Conservation (phyloP, 1,140 invertebrate genomes). For the Eupristina koningsbergeri region DNA sequence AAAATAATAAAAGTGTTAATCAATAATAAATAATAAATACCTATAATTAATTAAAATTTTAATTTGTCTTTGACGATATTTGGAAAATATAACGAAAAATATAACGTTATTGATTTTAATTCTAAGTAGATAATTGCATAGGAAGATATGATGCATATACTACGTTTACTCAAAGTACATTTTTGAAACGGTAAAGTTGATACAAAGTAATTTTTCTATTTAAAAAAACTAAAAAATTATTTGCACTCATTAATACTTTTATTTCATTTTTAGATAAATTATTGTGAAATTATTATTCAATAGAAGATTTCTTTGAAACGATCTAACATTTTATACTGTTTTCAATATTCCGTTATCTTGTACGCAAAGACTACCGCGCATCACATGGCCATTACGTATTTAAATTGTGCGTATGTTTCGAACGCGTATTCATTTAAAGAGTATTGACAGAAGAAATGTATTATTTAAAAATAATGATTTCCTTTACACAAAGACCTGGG, state of each 20-base stretch:
- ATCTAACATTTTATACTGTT: not conserved
- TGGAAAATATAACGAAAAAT: no score
- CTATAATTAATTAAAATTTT: no score
- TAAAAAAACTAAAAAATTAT: not conserved
- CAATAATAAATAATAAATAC: no score
- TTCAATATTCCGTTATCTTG: not conserved
- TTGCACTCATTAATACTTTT: not conserved
- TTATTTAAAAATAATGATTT: constrained; percentile 8
- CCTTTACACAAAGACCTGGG: not conserved
- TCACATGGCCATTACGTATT: no score
- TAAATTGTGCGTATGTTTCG: not conserved
- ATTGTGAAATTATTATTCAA: not conserved
- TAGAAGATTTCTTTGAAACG: not conserved
- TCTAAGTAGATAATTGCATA: no score
- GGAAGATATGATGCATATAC: no score
- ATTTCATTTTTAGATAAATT: not conserved
- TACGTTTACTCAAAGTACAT: no score
- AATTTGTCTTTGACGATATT: no score
- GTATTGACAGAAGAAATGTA: not conserved
- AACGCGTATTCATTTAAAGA: not conserved
- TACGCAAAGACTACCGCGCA: not conserved
- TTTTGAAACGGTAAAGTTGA: no score
- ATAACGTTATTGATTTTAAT: no score
- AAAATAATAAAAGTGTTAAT: no score
- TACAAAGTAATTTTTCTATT: not conserved